phyloP scores from a whole-genome alignment of 2,113 vertebrate genomes.

The Podarcis raffonei region DNA sequence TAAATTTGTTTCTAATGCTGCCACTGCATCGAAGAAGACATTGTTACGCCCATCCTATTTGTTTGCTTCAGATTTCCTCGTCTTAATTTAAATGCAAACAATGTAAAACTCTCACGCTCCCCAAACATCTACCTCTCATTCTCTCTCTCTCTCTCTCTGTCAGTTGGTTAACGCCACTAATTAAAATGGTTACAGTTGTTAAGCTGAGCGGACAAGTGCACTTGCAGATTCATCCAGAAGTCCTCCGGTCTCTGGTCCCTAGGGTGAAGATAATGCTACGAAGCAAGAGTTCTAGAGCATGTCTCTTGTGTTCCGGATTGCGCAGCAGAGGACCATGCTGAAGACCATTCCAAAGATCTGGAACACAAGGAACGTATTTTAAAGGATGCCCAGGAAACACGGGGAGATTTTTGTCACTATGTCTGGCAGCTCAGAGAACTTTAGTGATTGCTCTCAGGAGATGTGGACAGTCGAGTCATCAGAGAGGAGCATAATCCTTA shows the following conservation, averaged over 20 bases:
- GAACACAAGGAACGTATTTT: slow-evolving; percentile 66
- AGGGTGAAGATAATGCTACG: slow-evolving; percentile 33
- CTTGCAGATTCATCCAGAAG: slow-evolving; percentile 66
- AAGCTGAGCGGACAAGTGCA: slow-evolving; percentile 65
- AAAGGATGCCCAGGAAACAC: slow-evolving; percentile 29
- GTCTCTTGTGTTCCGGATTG: slow-evolving; percentile 90
- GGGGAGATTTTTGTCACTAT: not conserved
- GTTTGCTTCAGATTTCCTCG: slow-evolving; percentile 46
- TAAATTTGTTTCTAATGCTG: slow-evolving; percentile 61
- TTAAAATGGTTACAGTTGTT: slow-evolving; percentile 73
- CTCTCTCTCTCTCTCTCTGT: slow-evolving; percentile 59
- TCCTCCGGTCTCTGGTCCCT: slow-evolving; percentile 29
- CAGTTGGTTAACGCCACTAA: slow-evolving; percentile 70
- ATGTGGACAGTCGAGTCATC: not conserved
- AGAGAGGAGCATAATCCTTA: not conserved
- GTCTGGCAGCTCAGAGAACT: slow-evolving; percentile 4
- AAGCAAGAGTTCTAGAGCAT: slow-evolving; percentile 81
- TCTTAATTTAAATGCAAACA: slow-evolving; percentile 37
- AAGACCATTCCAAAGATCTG: slow-evolving; percentile 99
- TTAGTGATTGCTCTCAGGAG: not conserved
- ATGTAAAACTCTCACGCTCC: slow-evolving; percentile 49
- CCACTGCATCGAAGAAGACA: slow-evolving; percentile 48
- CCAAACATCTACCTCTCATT: slow-evolving; percentile 22
- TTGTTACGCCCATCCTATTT: slow-evolving; percentile 47
- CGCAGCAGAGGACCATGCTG: slow-evolving; percentile 98